Evolutionary conservation across 2,797 vertebrate species (phyloP).

Genomic region (Sebastes kiyomatsui): DNA sequence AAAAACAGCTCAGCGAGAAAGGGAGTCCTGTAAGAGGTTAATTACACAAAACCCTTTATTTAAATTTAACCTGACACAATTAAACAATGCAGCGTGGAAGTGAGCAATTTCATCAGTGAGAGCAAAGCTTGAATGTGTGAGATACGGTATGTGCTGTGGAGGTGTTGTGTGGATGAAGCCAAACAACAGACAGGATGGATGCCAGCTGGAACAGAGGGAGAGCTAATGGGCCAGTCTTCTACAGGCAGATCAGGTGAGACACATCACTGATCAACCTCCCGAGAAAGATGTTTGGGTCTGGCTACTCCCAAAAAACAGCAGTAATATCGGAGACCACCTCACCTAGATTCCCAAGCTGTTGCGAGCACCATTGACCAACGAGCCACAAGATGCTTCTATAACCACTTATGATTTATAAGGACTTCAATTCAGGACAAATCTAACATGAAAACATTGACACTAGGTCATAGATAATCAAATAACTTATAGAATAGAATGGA

Average conservation of each 20-base stretch:
- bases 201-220: not conserved
- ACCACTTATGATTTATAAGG: not conserved
- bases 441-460: not conserved
- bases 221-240: not conserved
- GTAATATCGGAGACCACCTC: not conserved
- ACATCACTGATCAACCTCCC: not conserved
- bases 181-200: slow-evolving; percentile 3
- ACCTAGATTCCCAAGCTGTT: not conserved
- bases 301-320: not conserved
- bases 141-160: slow-evolving; percentile 10
- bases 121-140: slow-evolving; percentile 1
- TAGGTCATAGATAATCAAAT: not conserved
- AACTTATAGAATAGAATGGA: not conserved
- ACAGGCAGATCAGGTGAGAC: not conserved
- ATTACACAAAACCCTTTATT: not conserved
- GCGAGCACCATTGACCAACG: not conserved
- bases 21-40: not conserved
- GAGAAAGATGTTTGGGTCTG: not conserved
- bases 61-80: slow-evolving; percentile 8
- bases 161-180: slow-evolving; percentile 11
- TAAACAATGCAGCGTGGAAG: slow-evolving; percentile 1
- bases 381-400: not conserved
- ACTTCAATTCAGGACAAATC: not conserved
- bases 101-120: slow-evolving; percentile 14
- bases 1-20: not conserved